Conservation (phyloP, 2,888 invertebrate species). For the Yponomeuta sedellus region DNA sequence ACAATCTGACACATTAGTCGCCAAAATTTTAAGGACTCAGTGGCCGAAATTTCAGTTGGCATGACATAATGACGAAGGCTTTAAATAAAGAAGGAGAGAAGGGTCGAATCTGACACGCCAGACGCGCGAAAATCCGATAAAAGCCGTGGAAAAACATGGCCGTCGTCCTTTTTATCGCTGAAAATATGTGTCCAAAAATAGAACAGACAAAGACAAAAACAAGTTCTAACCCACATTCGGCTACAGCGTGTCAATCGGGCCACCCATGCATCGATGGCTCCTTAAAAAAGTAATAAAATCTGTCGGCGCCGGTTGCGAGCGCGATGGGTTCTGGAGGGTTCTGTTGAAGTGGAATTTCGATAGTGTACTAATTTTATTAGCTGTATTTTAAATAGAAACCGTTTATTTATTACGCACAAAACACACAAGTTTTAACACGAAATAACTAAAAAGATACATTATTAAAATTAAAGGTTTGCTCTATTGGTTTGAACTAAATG, state of each 20-base stretch:
- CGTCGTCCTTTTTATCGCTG: background rate
- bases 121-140: background rate
- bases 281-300: conserved; percentile 8
- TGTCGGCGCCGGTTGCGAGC: background rate
- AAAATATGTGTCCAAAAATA: background rate
- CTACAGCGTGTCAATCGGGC: conserved; percentile 6
- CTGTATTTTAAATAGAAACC: too few species aligned
- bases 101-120: background rate
- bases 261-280: conserved; percentile 3
- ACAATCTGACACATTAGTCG: too few species aligned
- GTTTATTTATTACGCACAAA: too few species aligned
- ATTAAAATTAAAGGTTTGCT: too few species aligned
- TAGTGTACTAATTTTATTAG: too few species aligned
- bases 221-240: conserved; percentile 8
- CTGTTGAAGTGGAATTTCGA: background rate
- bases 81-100: background rate
- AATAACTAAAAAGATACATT: too few species aligned
- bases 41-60: background rate
- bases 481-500: too few species aligned
- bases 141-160: background rate
- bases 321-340: background rate
- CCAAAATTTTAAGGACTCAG: background rate
- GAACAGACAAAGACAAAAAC: background rate
- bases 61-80: conserved; percentile 1
- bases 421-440: too few species aligned